Evolutionary conservation across 2,113 vertebrate species (phyloP).

Genomic region (Tauraco erythrolophus): DNA sequence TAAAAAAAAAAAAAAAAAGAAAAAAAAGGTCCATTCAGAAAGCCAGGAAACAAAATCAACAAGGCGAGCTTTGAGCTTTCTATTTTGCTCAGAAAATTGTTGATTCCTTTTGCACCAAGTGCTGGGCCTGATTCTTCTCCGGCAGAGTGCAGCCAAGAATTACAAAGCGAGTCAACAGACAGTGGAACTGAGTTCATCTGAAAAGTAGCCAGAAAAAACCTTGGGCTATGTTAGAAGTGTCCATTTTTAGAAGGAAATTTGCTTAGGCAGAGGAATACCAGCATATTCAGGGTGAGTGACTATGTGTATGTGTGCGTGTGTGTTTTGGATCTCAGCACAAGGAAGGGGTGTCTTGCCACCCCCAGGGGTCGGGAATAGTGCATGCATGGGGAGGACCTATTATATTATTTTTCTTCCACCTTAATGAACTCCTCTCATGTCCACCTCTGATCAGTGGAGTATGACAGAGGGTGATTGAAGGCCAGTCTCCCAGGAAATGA

Average conservation of each 20-base stretch:
- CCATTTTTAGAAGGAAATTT: slow-evolving; percentile 61
- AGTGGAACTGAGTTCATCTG: slow-evolving; percentile 49
- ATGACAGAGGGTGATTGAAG: slow-evolving; percentile 80
- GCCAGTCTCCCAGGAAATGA: slow-evolving; percentile 81
- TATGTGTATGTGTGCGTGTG: not conserved
- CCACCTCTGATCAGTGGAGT: slow-evolving; percentile 81
- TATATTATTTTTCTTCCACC: slow-evolving; percentile 78
- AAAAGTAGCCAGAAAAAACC: slow-evolving; percentile 10
- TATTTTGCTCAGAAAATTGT: not conserved
- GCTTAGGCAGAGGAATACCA: slow-evolving; percentile 45
- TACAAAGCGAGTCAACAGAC: slow-evolving; percentile 50
- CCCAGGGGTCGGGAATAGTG: slow-evolving; percentile 73
- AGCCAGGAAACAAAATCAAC: slow-evolving; percentile 4
- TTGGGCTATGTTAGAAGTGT: not conserved
- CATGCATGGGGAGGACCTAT: slow-evolving; percentile 72
- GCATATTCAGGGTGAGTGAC: slow-evolving; percentile 34
- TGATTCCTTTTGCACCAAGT: not conserved
- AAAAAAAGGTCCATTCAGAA: not conserved
- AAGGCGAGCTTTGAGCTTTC: slow-evolving; percentile 28
- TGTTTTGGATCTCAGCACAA: slow-evolving; percentile 55
- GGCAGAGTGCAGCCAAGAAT: slow-evolving; percentile 60
- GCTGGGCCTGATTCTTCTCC: slow-evolving; percentile 47
- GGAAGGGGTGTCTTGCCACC: slow-evolving; percentile 55
- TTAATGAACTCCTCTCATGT: slow-evolving; percentile 82
- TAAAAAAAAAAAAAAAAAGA: not conserved